These are phyloP conservation scores for Dasyornis broadbenti DNA, from an alignment of 2,113 vertebrate species.

Conservation along the genomic window DNA sequence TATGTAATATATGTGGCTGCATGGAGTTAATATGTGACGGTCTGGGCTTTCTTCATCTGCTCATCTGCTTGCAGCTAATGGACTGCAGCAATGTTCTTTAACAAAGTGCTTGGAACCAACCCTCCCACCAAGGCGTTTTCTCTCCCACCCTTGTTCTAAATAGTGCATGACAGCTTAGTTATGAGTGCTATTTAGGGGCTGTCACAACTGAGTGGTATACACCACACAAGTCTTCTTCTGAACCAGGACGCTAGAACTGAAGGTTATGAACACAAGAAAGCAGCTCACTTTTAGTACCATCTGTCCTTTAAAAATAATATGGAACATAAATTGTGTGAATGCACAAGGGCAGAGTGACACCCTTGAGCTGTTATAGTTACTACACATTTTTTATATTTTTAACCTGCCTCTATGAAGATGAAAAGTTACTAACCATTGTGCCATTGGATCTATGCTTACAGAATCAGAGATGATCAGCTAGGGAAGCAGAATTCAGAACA, in stretches of 20 bases:
- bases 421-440: background rate
- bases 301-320: background rate
- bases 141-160: background rate
- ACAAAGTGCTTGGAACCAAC: background rate
- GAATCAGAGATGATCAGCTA: background rate
- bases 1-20: background rate
- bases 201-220: background rate
- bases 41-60: background rate
- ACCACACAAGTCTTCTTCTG: background rate
- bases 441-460: background rate
- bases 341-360: background rate
- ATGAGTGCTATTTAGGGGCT: background rate
- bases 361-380: background rate
- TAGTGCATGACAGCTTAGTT: background rate
- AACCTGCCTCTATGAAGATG: background rate
- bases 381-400: background rate
- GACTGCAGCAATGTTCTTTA: background rate
- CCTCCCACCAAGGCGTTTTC: background rate
- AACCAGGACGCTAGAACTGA: background rate
- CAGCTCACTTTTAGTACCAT: background rate
- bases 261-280: background rate
- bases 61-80: background rate
- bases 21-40: background rate
- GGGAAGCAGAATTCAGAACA: background rate
- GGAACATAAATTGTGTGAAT: background rate